Percentiles rank a stretch among this genome's conserved stretches.
Conservation (phyloP, 2,113 vertebrate genomes). For the Pseudolaguvia tuberculata region DNA sequence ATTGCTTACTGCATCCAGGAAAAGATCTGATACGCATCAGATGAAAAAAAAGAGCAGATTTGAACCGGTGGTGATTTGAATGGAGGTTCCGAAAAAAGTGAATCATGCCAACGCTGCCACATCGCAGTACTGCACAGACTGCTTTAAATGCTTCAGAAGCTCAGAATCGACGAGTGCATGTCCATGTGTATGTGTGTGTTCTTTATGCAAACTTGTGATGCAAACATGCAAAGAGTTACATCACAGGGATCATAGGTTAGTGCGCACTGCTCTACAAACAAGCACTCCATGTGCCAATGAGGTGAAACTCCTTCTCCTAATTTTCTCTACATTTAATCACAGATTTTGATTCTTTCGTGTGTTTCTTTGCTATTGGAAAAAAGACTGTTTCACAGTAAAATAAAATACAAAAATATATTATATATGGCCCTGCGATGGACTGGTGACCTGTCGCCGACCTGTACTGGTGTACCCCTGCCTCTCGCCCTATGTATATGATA, state of each 20-base stretch:
- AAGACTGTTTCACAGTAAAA: too few species aligned
- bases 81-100: background rate
- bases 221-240: constrained; percentile 9
- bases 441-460: too few species aligned
- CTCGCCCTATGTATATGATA: too few species aligned
- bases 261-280: constrained; percentile 22
- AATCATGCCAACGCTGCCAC: background rate
- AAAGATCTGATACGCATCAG: constrained; percentile 12
- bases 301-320: constrained; percentile 27
- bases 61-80: constrained; percentile 9
- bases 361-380: background rate
- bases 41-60: background rate
- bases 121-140: background rate
- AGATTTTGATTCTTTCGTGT: background rate
- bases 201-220: background rate
- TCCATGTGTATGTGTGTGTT: background rate
- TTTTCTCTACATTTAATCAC: background rate
- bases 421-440: too few species aligned
- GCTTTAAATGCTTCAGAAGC: background rate
- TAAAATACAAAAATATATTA: too few species aligned
- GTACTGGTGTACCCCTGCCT: too few species aligned
- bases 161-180: background rate
- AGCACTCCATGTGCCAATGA: constrained; percentile 11
- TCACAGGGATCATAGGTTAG: constrained; percentile 30
- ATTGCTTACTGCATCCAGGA: constrained; percentile 29